A percentile compares a stretch with the other conserved stretches of the same genome.
Evolutionary conservation across 1,140 invertebrate genomes (phyloP).

Genomic region (Anoplophora glabripennis): DNA sequence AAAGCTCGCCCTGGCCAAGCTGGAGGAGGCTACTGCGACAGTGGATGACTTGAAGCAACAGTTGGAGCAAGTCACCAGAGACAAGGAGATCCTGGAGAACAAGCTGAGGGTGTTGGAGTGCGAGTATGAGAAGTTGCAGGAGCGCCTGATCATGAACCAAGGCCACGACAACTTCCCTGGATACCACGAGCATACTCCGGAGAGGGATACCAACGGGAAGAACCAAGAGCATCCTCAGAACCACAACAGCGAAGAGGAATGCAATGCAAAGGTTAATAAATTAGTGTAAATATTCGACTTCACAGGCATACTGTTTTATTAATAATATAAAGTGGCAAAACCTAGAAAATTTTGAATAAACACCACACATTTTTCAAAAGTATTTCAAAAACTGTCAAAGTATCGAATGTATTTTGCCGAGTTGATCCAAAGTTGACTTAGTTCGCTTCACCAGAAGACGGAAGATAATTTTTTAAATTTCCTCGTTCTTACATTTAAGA

Average conservation of each 20-base stretch:
- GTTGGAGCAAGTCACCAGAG: slow-evolving; percentile 30
- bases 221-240: slow-evolving; percentile 18
- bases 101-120: slow-evolving; percentile 31
- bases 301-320: no score
- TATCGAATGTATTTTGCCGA: no score
- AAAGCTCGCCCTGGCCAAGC: slow-evolving; percentile 31
- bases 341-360: no score
- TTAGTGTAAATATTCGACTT: no score
- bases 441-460: no score
- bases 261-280: background rate
- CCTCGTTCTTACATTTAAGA: no score
- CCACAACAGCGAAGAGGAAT: slow-evolving; percentile 15
- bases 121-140: slow-evolving; percentile 36
- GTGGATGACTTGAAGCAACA: slow-evolving; percentile 29
- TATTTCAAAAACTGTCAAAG: no score
- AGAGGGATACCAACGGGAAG: slow-evolving; percentile 18
- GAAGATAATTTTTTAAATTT: no score
- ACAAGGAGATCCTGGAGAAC: slow-evolving; percentile 37
- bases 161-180: background rate
- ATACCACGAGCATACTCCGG: slow-evolving; percentile 1
- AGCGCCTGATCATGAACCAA: slow-evolving; percentile 25
- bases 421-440: no score
- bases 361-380: no score
- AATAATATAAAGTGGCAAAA: no score
- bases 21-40: slow-evolving; percentile 32